These are phyloP conservation scores for Megaceryle maxima DNA, from an alignment of 2,113 vertebrate species.

Conservation along the genomic window DNA sequence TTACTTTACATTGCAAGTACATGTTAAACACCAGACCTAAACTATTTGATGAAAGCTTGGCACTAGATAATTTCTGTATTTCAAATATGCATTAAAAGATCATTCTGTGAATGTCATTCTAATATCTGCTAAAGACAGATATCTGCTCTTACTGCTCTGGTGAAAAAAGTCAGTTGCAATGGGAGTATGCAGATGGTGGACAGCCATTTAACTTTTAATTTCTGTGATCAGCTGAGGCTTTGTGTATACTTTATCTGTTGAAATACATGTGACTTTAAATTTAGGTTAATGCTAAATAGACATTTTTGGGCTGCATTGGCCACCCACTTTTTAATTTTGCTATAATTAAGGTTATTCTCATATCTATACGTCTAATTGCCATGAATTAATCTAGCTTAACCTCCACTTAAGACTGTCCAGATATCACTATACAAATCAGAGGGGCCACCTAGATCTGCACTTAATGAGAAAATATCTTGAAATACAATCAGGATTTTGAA, in stretches of 20 bases:
- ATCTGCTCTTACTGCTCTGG: not conserved
- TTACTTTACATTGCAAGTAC: not conserved
- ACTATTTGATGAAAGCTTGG: not conserved
- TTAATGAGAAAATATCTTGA: not conserved
- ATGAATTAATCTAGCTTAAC: not conserved
- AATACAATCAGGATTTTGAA: not conserved
- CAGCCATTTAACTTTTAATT: not conserved
- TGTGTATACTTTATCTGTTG: not conserved
- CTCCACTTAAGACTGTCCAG: not conserved
- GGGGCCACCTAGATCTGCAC: not conserved
- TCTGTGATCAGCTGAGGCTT: not conserved
- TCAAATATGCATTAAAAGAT: not conserved
- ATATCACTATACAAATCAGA: not conserved
- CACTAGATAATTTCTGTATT: not conserved
- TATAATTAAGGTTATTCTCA: not conserved
- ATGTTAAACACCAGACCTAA: not conserved
- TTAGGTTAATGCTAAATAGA: not conserved
- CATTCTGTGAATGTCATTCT: not conserved
- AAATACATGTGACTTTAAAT: not conserved
- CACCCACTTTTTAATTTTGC: not conserved
- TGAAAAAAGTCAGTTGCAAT: not conserved
- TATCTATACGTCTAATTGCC: not conserved
- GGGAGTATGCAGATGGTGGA: not conserved
- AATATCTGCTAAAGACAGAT: not conserved
- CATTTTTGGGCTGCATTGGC: not conserved